Conservation (phyloP, 2,797 vertebrate genomes). For the Xenentodon cancila region DNA sequence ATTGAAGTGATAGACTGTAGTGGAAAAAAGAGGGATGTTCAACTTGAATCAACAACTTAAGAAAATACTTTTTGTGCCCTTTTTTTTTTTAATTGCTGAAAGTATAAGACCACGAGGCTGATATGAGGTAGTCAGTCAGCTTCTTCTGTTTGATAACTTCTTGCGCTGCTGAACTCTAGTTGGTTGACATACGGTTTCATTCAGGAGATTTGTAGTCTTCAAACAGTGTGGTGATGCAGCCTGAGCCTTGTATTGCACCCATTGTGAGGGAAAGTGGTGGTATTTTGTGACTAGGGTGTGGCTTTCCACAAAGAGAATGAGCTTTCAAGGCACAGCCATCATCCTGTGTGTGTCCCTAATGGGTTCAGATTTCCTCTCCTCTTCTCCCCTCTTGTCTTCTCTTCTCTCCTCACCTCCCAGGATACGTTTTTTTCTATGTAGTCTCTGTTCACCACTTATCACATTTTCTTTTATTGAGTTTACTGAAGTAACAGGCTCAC, state of each 20-base stretch:
- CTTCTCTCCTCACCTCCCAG: background rate
- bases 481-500: background rate
- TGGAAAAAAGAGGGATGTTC: too few relatives aligned
- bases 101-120: background rate
- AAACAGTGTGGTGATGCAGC: slow-evolving; percentile 1
- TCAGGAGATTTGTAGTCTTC: slow-evolving; percentile 26
- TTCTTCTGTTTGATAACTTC: background rate
- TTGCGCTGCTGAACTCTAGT: background rate
- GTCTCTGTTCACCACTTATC: background rate
- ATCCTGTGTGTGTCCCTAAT: slow-evolving; percentile 40
- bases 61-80: background rate
- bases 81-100: background rate
- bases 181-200: slow-evolving; percentile 1
- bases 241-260: slow-evolving; percentile 16
- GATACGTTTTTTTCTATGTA: background rate
- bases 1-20: too few relatives aligned
- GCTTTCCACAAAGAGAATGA: slow-evolving; percentile 25
- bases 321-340: slow-evolving; percentile 33
- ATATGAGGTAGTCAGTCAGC: background rate
- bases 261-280: slow-evolving; percentile 28
- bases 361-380: slow-evolving; percentile 41
- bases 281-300: slow-evolving; percentile 34
- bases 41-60: background rate
- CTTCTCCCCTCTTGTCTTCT: slow-evolving; percentile 8
- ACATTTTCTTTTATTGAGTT: slow-evolving; percentile 19